Base-by-base conservation (phyloP, 2,113 vertebrate species). In the Myrmecophaga tridactyla region DNA sequence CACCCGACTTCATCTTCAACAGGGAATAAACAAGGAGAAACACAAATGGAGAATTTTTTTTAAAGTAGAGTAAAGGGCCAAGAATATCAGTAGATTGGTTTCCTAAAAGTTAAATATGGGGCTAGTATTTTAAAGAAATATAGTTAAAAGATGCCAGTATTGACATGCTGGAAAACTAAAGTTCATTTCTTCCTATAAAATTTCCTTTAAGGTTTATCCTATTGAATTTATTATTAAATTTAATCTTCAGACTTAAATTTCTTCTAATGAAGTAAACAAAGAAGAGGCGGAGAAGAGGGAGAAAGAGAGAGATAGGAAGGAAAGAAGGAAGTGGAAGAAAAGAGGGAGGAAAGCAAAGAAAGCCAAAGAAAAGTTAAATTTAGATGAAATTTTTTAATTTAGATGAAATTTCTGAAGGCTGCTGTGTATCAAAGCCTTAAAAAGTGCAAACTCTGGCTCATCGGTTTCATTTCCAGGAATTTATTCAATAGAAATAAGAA, bases 351-450 rank as follows among this genome's bases (percentile, higher is more conserved):
- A 2, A 21, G 14, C 3, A 34, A 46, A 14, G 27, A 31, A 65
- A 11, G 17, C 9, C 93, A 13, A 90, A 51, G 46, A 4, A 14
- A 48, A 89, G 34, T 63, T 80, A 90, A 86, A 86, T 82, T 39
- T 91, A 36, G 31, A 62, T 73, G 72, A 72, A 90, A 87, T 43
- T n/a, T n/a, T 63, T 80, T 86, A 86, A 86, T 82, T 39, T 91
- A 36, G 31, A 62, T 73, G 72, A 72, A 90, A 87, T 43, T n/a
- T 94, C 58, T 88, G 9, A 14, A 84, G 6, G 25, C 43, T 48
- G 14, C 39, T 15, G 5, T 58, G 18, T 43, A 65, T 60, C 56
- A 86, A 82, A 87, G 36, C 29, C 18, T 86, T 63, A 23, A 29
- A 88, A 81, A 88, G 63, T 14, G 21, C 21, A 83, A 46, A 65